Evolutionary conservation across 2,797 vertebrate species (phyloP).

Genomic region (Heterohyrax brucei): DNA sequence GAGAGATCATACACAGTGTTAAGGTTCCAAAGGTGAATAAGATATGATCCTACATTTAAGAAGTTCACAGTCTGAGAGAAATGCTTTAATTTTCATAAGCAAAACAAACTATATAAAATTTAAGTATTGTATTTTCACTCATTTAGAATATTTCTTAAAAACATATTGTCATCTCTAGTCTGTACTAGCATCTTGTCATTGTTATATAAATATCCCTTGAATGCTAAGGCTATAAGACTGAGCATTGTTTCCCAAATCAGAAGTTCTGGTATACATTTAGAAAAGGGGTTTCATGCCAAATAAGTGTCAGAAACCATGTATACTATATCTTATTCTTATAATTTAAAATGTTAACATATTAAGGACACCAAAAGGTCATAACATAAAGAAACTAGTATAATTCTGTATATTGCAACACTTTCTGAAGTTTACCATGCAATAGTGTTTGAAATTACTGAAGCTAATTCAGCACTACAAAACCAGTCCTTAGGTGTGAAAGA

Average conservation of each 20-base stretch:
- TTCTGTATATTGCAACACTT: conserved; percentile 36
- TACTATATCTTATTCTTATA: background rate
- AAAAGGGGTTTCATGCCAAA: background rate
- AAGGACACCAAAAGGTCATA: background rate
- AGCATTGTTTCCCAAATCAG: conserved; percentile 6
- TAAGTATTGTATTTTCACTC: background rate
- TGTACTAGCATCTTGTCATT: background rate
- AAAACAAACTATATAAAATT: conserved; percentile 35
- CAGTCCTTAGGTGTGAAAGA: conserved; percentile 42
- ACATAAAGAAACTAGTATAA: background rate
- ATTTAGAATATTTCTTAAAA: conserved; percentile 15
- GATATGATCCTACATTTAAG: background rate
- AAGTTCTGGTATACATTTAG: background rate
- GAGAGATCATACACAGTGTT: background rate
- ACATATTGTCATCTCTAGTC: background rate
- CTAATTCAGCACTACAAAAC: conserved; percentile 50
- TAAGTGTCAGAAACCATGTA: conserved; percentile 26
- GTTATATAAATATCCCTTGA: conserved; percentile 47
- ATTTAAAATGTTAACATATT: conserved; percentile 40
- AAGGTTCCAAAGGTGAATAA: background rate
- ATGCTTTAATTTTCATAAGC: conserved; percentile 44
- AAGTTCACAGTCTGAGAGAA: background rate
- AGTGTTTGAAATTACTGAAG: conserved; percentile 48
- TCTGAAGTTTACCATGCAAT: conserved; percentile 25
- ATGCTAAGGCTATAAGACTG: background rate